phyloP scores from a whole-genome alignment of 2,888 invertebrate genomes.

The Muscina levida region DNA sequence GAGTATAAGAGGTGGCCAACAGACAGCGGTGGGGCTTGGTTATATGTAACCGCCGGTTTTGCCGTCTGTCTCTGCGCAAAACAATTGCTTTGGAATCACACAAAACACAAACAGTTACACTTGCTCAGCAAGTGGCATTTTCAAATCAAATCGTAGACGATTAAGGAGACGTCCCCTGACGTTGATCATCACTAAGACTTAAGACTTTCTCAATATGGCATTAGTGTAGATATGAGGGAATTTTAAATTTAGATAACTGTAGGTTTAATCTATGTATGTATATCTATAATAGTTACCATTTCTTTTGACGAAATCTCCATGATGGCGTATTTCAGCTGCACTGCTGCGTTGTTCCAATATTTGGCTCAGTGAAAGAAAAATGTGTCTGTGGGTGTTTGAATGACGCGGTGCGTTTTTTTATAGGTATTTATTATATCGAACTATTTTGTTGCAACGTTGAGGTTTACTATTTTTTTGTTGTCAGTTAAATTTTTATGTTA shows the following conservation, averaged over 20 bases:
- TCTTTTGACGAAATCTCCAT: slow-evolving; percentile 76
- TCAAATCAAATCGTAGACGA: slow-evolving; percentile 35
- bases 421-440: too few species aligned
- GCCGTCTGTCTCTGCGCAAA: not conserved
- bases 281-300: slow-evolving; percentile 72
- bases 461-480: too few species aligned
- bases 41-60: not conserved
- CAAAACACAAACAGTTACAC: slow-evolving; percentile 52
- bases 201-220: too few species aligned
- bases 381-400: slow-evolving; percentile 45
- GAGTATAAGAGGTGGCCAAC: not conserved
- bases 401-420: too few species aligned
- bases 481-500: too few species aligned
- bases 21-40: not conserved
- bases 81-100: slow-evolving; percentile 36
- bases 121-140: slow-evolving; percentile 59
- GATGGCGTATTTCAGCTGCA: slow-evolving; percentile 33
- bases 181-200: too few species aligned
- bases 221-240: too few species aligned
- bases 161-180: not conserved
- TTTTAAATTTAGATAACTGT: too few species aligned
- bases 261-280: not conserved
- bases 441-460: too few species aligned
- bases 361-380: not conserved
- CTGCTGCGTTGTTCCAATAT: slow-evolving; percentile 27